These are phyloP conservation scores for Drosophila auraria DNA, from an alignment of 1,140 invertebrate genomes.

Conservation along the genomic window DNA sequence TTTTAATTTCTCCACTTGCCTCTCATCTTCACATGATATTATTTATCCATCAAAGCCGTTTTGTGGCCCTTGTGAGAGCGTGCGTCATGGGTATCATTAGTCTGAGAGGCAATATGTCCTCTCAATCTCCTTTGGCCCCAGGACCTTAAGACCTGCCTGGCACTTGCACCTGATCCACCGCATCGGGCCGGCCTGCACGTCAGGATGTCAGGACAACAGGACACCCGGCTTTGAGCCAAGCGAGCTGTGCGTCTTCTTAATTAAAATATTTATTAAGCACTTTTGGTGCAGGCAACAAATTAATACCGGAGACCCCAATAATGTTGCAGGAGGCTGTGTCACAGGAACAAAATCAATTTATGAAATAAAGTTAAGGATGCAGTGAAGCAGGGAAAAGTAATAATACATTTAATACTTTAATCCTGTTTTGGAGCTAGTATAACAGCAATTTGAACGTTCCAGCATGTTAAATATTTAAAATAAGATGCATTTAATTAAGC, in stretches of 20 bases:
- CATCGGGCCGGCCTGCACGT: constrained; percentile 18
- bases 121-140: constrained; percentile 28
- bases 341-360: constrained; percentile 26
- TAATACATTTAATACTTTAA: too few relatives aligned
- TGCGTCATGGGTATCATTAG: constrained; percentile 37
- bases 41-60: constrained; percentile 39
- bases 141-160: constrained; percentile 34
- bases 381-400: neutral
- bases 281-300: constrained; percentile 76
- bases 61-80: constrained; percentile 5
- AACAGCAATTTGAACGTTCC: neutral
- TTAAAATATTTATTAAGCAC: constrained; percentile 81
- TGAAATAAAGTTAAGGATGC: constrained; percentile 31
- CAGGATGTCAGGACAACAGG: neutral
- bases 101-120: constrained; percentile 21
- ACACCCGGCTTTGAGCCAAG: constrained; percentile 21
- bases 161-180: constrained; percentile 33
- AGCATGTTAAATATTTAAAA: neutral
- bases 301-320: constrained; percentile 52
- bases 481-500: neutral
- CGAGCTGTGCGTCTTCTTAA: constrained; percentile 43
- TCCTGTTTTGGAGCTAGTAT: neutral
- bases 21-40: constrained; percentile 18
- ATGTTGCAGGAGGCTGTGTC: constrained; percentile 3
- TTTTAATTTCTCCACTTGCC: neutral